phyloP scores from a whole-genome alignment of 2,888 invertebrate species.

The Perdita meconis region DNA sequence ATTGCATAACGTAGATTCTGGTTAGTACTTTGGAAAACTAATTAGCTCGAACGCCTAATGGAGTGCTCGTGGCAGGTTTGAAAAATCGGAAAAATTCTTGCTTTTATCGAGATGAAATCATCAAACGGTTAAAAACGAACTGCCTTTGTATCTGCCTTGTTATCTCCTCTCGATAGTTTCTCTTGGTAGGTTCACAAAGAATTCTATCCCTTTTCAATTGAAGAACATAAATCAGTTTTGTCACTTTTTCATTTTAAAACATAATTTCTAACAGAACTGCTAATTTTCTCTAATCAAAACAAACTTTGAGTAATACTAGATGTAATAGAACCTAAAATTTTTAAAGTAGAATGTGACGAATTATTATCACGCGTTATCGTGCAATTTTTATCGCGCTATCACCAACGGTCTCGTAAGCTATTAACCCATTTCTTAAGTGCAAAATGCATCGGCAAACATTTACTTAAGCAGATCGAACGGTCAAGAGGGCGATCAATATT shows the following conservation, averaged over 20 bases:
- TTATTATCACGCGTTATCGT: neutral
- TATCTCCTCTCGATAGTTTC: too few species aligned
- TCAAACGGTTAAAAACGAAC: too few species aligned
- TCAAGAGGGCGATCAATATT: neutral
- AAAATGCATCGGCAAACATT: conserved; percentile 10
- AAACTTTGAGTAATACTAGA: too few species aligned
- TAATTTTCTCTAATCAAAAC: too few species aligned
- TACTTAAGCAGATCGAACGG: neutral
- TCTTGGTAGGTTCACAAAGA: too few species aligned
- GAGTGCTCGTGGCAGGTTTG: neutral
- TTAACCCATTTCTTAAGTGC: conserved; percentile 20
- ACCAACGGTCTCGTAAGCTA: neutral
- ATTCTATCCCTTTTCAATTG: too few species aligned
- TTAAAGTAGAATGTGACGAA: neutral
- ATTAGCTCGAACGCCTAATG: neutral
- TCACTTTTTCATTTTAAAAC: too few species aligned
- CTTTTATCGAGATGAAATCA: neutral
- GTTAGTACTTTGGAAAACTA: neutral
- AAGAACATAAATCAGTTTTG: too few species aligned
- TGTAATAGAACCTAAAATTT: too few species aligned
- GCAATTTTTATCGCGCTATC: neutral
- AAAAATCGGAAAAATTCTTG: neutral
- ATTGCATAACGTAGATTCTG: neutral
- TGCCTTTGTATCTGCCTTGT: too few species aligned
- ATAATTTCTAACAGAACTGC: too few species aligned